Conservation (phyloP, 2,113 vertebrate species). For the Bettongia penicillata region DNA sequence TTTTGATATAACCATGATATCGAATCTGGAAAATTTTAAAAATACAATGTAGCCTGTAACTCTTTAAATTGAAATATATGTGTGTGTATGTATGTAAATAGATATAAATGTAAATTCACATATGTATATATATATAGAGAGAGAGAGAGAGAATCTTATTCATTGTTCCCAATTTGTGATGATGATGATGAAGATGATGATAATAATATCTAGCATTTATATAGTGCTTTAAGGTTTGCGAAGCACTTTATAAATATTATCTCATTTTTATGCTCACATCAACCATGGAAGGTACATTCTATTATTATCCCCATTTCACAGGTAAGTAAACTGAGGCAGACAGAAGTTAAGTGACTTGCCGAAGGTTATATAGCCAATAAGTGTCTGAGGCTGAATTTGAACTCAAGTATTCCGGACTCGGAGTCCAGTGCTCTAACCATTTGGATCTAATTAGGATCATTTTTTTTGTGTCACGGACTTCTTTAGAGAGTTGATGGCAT, state of each 20-base stretch:
- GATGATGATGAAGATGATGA: background rate
- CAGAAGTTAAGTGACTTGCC: background rate
- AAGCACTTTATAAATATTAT: background rate
- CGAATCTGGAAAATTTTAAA: conserved; percentile 70
- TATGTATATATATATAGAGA: background rate
- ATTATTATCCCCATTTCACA: background rate
- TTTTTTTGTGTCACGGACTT: background rate
- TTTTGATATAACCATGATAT: conserved; percentile 61
- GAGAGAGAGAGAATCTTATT: background rate
- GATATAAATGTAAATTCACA: background rate
- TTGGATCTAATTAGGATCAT: background rate
- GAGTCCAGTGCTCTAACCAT: background rate
- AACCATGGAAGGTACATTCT: background rate
- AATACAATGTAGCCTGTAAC: conserved; percentile 51
- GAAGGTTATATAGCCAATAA: background rate
- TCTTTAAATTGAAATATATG: conserved; percentile 14
- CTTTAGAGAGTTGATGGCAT: background rate
- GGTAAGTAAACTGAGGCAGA: background rate
- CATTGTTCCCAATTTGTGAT: background rate
- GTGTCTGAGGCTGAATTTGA: background rate
- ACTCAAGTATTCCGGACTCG: background rate
- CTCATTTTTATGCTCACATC: background rate
- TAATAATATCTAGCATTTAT: background rate
- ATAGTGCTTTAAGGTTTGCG: background rate
- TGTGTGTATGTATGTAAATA: background rate